Conservation (phyloP, 2,113 vertebrate species). For the Zootoca vivipara region DNA sequence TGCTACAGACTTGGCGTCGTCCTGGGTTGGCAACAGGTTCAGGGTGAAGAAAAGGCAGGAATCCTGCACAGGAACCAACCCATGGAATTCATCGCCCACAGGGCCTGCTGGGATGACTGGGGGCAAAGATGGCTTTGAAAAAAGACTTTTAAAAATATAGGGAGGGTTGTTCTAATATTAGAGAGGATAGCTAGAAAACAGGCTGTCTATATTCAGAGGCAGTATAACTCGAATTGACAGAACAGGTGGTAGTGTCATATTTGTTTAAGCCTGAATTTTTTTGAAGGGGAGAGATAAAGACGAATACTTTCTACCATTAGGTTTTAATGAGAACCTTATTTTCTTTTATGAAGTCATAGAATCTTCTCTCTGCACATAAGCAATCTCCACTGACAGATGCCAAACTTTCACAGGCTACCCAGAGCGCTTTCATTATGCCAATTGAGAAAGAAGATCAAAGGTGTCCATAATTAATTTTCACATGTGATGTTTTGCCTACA, state of each 20-base stretch:
- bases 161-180: not conserved
- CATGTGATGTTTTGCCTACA: not conserved
- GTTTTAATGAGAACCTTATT: not conserved
- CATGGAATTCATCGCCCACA: not conserved
- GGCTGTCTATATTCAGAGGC: not conserved
- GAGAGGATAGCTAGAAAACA: not conserved
- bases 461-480: not conserved
- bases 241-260: not conserved
- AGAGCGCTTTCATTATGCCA: slow-evolving; percentile 3
- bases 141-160: not conserved
- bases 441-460: slow-evolving; percentile 23
- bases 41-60: not conserved
- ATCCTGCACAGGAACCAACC: not conserved
- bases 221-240: not conserved
- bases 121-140: not conserved
- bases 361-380: not conserved
- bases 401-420: not conserved
- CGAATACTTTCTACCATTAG: not conserved
- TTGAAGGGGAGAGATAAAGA: not conserved
- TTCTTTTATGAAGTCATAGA: not conserved
- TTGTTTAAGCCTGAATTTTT: not conserved
- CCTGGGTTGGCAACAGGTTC: not conserved
- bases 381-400: not conserved
- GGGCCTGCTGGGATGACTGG: not conserved
- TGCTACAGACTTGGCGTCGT: not conserved